Conservation (phyloP, 2,113 vertebrate species). For the Labeo rohita region DNA sequence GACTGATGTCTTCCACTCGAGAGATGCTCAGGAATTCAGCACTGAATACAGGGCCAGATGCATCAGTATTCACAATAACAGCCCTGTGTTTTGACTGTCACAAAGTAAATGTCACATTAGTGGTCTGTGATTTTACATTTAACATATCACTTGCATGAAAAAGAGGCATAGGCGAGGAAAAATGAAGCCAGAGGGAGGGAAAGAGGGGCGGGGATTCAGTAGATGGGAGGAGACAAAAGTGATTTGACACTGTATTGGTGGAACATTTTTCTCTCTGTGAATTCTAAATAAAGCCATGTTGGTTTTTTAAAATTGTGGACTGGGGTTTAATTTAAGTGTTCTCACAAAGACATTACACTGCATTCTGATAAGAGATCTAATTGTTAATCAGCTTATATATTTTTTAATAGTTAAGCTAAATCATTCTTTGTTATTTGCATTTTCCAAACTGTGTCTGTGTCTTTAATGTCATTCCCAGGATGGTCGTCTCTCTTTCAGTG, state of each 20-base stretch:
- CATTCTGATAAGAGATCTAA: not conserved
- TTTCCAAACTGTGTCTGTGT: constrained; percentile 1
- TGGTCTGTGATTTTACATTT: not conserved
- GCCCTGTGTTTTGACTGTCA: constrained; percentile 15
- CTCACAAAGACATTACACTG: not conserved
- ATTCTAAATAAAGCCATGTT: constrained; percentile 61
- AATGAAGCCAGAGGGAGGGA: not conserved
- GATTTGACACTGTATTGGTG: constrained; percentile 33
- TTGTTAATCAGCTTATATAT: not conserved
- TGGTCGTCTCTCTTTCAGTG: constrained; percentile 66
- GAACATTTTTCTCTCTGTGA: constrained; percentile 56
- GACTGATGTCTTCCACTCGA: not conserved
- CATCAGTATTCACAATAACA: not conserved
- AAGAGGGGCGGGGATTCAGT: not conserved
- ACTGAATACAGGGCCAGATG: constrained; percentile 12
- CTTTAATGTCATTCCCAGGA: constrained; percentile 67
- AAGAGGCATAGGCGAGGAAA: not conserved
- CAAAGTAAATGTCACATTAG: not conserved
- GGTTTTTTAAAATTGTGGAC: constrained; percentile 43
- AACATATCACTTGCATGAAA: not conserved
- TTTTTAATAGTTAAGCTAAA: not conserved
- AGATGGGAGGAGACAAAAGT: constrained; percentile 11
- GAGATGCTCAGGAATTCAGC: constrained; percentile 9
- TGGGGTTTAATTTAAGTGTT: not conserved
- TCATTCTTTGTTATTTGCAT: not conserved